A percentile compares a stretch with the other conserved stretches of the same genome.
Conservation (phyloP, 2,888 invertebrate genomes). For the Acleris emargana region DNA sequence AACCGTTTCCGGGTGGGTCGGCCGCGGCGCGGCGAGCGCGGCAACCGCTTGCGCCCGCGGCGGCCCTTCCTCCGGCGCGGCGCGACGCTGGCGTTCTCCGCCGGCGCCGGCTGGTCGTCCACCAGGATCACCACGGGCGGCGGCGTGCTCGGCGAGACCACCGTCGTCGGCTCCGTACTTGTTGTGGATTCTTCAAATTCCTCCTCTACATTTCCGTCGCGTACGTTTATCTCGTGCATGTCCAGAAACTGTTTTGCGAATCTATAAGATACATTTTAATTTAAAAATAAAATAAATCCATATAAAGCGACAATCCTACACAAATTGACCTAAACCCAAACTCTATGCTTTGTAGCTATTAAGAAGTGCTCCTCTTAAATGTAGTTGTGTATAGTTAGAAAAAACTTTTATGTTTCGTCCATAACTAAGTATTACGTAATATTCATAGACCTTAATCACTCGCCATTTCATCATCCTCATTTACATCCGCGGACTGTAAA, state of each 20-base stretch:
- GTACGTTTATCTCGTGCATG: slow-evolving; percentile 82
- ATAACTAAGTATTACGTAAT: too few relatives aligned
- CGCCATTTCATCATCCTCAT: too few relatives aligned
- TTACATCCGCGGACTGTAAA: too few relatives aligned
- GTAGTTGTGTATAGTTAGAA: too few relatives aligned
- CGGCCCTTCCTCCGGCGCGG: slow-evolving; percentile 65
- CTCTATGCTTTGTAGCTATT: too few relatives aligned
- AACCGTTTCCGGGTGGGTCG: slow-evolving; percentile 77
- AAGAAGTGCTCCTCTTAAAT: too few relatives aligned
- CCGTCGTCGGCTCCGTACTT: slow-evolving; percentile 61
- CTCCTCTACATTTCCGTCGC: slow-evolving; percentile 70
- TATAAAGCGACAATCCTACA: too few relatives aligned
- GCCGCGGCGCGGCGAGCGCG: slow-evolving; percentile 73
- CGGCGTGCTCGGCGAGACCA: slow-evolving; percentile 59
- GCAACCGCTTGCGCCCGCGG: slow-evolving; percentile 67
- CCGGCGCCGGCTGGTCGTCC: slow-evolving; percentile 74
- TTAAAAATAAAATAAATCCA: not conserved
- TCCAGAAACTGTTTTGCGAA: slow-evolving; percentile 90
- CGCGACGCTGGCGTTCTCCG: slow-evolving; percentile 60
- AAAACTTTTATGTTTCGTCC: too few relatives aligned
- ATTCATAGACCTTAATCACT: too few relatives aligned
- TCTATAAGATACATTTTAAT: slow-evolving; percentile 51
- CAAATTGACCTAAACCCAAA: too few relatives aligned
- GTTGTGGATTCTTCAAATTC: slow-evolving; percentile 65
- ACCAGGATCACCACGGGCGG: slow-evolving; percentile 75